phyloP scores from a whole-genome alignment of 2,113 vertebrate genomes.

The Pelodiscus sinensis region DNA sequence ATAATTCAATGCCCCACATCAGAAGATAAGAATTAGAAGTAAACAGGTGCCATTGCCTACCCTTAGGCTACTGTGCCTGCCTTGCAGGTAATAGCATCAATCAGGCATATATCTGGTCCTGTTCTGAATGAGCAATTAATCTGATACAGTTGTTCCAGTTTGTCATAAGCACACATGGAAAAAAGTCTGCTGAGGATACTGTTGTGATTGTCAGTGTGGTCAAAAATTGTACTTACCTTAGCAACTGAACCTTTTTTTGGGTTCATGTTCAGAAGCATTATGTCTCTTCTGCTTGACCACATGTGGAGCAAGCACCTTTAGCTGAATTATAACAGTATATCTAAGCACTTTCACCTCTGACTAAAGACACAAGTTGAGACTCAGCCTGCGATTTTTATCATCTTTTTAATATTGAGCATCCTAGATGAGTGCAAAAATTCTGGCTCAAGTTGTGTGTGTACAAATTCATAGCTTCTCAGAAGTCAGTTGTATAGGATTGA shows the following conservation, averaged over 20 bases:
- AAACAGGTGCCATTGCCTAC: not conserved
- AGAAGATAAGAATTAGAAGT: not conserved
- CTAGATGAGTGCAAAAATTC: not conserved
- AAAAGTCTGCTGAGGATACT: not conserved
- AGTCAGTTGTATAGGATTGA: not conserved
- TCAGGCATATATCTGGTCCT: not conserved
- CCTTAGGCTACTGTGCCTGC: not conserved
- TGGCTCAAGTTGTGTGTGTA: not conserved
- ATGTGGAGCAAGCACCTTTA: not conserved
- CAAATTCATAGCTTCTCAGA: not conserved
- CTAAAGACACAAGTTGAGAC: not conserved
- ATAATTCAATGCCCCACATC: not conserved
- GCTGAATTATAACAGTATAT: not conserved
- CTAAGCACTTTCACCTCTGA: not conserved
- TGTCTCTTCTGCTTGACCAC: not conserved
- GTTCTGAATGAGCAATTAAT: not conserved
- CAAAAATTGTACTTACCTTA: not conserved
- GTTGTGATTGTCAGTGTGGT: not conserved
- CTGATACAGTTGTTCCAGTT: not conserved
- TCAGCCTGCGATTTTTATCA: not conserved
- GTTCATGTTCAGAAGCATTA: not conserved
- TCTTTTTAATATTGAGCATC: not conserved
- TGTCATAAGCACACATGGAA: not conserved
- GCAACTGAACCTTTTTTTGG: not conserved
- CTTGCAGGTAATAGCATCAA: not conserved